phyloP scores from a whole-genome alignment of 2,888 invertebrate species.

The Andrena marginata region DNA sequence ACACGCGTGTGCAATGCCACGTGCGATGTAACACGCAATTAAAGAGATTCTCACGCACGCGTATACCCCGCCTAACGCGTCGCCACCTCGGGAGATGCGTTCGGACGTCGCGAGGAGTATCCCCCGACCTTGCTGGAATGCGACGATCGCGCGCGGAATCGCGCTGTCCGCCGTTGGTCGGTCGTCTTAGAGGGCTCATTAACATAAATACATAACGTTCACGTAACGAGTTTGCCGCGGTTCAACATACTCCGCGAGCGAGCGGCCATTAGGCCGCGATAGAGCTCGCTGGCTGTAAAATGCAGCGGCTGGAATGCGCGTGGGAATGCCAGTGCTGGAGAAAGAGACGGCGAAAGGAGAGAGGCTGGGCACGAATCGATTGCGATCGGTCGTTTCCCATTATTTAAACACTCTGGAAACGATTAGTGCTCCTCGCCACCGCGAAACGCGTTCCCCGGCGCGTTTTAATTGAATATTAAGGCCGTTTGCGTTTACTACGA shows the following conservation, averaged over 20 bases:
- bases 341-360: conserved; percentile 25
- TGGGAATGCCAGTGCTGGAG: conserved; percentile 61
- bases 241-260: conserved; percentile 63
- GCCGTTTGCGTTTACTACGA: background rate
- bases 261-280: conserved; percentile 60
- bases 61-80: background rate
- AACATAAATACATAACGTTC: conserved; percentile 74
- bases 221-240: conserved; percentile 64
- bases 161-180: conserved; percentile 15
- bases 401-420: conserved; percentile 35
- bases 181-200: conserved; percentile 58
- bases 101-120: background rate
- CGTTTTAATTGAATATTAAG: background rate
- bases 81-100: background rate
- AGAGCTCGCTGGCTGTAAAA: conserved; percentile 51
- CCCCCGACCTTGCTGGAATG: conserved; percentile 15
- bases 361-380: conserved; percentile 17
- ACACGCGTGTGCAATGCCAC: too few species aligned
- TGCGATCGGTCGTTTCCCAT: conserved; percentile 41
- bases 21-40: too few species aligned
- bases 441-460: conserved; percentile 12
- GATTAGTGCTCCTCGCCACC: background rate
- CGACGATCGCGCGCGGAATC: conserved; percentile 30
- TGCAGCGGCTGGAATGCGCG: conserved; percentile 66
- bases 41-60: too few species aligned